Conservation (phyloP, 2,113 vertebrate species). For the Crotalus helleri region DNA sequence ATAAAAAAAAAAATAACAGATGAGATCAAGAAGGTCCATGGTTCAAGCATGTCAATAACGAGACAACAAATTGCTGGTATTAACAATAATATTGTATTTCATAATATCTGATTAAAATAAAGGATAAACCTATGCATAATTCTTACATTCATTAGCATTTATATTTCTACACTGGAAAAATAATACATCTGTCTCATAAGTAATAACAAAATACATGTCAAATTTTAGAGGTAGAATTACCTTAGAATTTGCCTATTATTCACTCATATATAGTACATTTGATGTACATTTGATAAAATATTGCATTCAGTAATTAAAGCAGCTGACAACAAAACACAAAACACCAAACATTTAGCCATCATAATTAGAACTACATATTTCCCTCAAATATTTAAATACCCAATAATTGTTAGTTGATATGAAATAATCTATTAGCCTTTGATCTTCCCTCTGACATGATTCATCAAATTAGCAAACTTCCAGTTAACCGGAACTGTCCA, state of each 20-base stretch:
- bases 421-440: not conserved
- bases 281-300: constrained; percentile 60
- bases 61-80: not conserved
- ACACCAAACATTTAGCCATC: constrained; percentile 49
- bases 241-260: constrained; percentile 62
- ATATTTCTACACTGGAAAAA: constrained; percentile 63
- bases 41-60: not conserved
- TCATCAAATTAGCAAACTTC: not conserved
- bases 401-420: not conserved
- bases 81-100: not conserved
- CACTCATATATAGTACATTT: constrained; percentile 64
- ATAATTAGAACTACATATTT: constrained; percentile 34
- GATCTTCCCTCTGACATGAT: not conserved
- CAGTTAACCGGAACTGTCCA: not conserved
- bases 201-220: constrained; percentile 73
- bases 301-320: constrained; percentile 56
- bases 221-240: constrained; percentile 72
- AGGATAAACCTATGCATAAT: not conserved
- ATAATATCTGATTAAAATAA: not conserved
- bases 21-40: not conserved
- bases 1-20: not conserved
- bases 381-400: not conserved
- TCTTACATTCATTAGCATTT: constrained; percentile 61
- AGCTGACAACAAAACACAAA: constrained; percentile 51
- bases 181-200: constrained; percentile 62